Evolutionary conservation across 2,797 vertebrate species (phyloP).

Genomic region (Uromys caudimaculatus): DNA sequence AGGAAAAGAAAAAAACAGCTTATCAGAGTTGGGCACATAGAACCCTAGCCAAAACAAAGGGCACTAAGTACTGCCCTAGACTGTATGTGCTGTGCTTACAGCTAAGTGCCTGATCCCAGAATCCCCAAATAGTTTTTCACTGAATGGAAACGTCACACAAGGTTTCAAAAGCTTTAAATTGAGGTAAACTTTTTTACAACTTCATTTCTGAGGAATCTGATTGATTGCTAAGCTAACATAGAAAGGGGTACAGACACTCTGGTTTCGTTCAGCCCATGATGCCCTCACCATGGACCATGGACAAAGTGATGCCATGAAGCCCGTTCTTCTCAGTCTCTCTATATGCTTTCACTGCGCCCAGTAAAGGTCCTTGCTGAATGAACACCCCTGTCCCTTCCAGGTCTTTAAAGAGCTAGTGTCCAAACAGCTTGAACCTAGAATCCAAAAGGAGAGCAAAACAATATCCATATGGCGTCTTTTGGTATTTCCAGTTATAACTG

Average conservation of each 20-base stretch:
- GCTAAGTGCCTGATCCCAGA: background rate
- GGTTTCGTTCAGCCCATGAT: background rate
- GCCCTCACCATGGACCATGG: background rate
- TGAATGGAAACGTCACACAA: background rate
- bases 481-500: background rate
- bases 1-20: background rate
- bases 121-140: background rate
- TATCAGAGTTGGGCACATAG: background rate
- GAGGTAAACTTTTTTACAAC: background rate
- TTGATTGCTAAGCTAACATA: background rate
- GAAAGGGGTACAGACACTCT: background rate
- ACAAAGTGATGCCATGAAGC: background rate
- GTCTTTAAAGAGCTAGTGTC: background rate
- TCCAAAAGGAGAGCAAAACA: background rate
- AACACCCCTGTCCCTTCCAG: background rate
- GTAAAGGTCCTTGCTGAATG: background rate
- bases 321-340: background rate
- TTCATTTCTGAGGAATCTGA: background rate
- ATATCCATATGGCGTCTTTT: background rate
- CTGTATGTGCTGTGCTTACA: background rate
- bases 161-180: background rate
- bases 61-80: too few species aligned
- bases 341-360: background rate
- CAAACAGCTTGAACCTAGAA: too few species aligned
- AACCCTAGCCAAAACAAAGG: background rate